Base-by-base conservation (phyloP, 2,888 invertebrate genomes). In the Eustalomyia histrio region DNA sequence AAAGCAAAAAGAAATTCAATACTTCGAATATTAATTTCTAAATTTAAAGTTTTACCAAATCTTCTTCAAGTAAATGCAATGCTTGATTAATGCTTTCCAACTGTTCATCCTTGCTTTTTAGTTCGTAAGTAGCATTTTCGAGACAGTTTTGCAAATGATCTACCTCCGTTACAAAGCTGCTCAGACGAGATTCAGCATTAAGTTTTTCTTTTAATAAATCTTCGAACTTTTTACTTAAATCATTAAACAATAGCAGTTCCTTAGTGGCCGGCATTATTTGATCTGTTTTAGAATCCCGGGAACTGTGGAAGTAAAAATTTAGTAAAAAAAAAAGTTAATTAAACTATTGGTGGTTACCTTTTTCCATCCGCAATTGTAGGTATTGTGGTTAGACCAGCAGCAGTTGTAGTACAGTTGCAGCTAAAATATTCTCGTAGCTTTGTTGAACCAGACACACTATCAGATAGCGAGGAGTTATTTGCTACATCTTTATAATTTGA, bases 1-100 rank as follows among this genome's bases (percentile, higher is more conserved):
- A 16, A 71, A 53, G 21, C 57, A 17, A 61, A 17, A 63, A 57
- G 50, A 53, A n/a, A 73, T 57, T 14, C 43, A 39, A 35, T 12
- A 16, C 7, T 29, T 24, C 5, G 7, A 6, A 29, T 29, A 47
- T 55, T 43, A 5, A n/a, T 47, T 55, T 50, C 5, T 39, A 10
- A 18, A 29, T 24, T n/a, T 14, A 6, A 24, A 50, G 2, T 39
- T 80, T 83, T 85, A 91, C 90, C 87, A 95, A 91, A 88, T 95
- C 95, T 88, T 95, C 95, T 90, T 94, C 92, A n/a, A 93, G 87
- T 80, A 92, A 91, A 82, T 91, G 90, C 75, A 92, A 87, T 12
- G 88, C 89, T 79, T 91, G 90, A 76, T 87, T 87, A 69, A 91
- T 90, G 61, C 91, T 91, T 76, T 92, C 91, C 65, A 93, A 87